Evolutionary conservation across 2,888 invertebrate species (phyloP), one percentile per base, ranked within the genome.

Genomic region (Brenthis daphne): DNA sequence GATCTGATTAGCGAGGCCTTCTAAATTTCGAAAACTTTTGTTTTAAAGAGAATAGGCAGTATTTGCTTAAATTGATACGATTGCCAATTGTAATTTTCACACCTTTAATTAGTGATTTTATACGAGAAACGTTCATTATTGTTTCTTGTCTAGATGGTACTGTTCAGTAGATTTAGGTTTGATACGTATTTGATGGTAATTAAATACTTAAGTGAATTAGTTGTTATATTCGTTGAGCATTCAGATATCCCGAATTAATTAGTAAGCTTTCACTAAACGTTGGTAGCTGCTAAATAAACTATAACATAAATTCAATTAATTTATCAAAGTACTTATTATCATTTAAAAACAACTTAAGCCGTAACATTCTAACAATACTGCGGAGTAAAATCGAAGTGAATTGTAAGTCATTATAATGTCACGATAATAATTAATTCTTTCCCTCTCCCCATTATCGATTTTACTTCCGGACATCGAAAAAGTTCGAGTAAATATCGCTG

Each of bases 11-110:
- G 73, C 76, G 67, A 63, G 64, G 65, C 74, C 69, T 74, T 75
- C 76, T 75, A 73, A 78, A 75, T 77, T 79, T 75, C 74, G 77
- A 78, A 77, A 73, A 68, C 61, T 70, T 60, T 74, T 67, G 65
- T 67, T 69, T 57, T 57, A 63, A 72, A 73, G 66, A 70, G 64
- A 73, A 72, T 69, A 57, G 56, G 43, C 65, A 65, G 61, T 69
- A 58, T 69, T 69, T 66, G 68, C 64, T 70, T 67, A 47, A 73
- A 69, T 61, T 64, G 70, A 73, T 68, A 68, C 67, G 68, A 73
- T 74, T 68, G 65, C 51, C 67, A 65, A 63, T 66, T 66, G 64
- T 64, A 57, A 70, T 68, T 65, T 68, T 74, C 56, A 65, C 69
- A 58, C 73, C 73, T 73, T 54, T 69, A 71, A 70, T 70, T 73